phyloP scores from a whole-genome alignment of 2,888 invertebrate species.

The Petrolisthes cinctipes region DNA sequence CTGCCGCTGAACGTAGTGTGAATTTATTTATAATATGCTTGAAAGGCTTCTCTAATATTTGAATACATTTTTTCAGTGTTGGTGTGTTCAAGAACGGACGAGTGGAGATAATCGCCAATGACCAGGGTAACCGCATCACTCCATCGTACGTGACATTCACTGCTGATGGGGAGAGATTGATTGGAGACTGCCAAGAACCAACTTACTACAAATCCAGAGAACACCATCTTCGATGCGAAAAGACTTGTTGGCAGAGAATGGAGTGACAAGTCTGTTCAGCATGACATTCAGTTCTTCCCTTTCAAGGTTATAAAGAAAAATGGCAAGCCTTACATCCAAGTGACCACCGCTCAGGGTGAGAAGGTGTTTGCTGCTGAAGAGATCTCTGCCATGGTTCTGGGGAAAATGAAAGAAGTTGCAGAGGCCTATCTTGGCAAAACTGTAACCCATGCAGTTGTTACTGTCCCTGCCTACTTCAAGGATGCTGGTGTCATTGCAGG shows the following conservation, averaged over 20 bases:
- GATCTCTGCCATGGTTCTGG: constrained; percentile 98
- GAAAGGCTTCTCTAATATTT: not conserved
- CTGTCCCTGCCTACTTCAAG: constrained; percentile 98
- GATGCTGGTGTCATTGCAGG: constrained; percentile 97
- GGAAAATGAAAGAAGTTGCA: constrained; percentile 98
- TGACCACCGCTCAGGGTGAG: constrained; percentile 69
- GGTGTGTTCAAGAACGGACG: constrained; percentile 97
- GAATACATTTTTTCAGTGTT: constrained; percentile 76
- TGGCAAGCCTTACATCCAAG: constrained; percentile 91
- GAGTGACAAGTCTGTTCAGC: constrained; percentile 92
- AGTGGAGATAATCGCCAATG: constrained; percentile 98
- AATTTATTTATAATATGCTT: not conserved
- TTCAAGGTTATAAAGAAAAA: constrained; percentile 91
- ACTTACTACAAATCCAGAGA: constrained; percentile 97
- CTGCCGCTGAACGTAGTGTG: no score
- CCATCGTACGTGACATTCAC: constrained; percentile 98
- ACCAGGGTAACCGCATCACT: constrained; percentile 98
- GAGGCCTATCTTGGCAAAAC: constrained; percentile 97
- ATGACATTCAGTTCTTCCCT: constrained; percentile 97
- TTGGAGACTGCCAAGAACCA: constrained; percentile 99
- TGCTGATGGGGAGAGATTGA: constrained; percentile 92
- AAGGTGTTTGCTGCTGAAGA: constrained; percentile 94
- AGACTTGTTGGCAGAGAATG: constrained; percentile 97
- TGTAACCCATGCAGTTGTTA: constrained; percentile 88
- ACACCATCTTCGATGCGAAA: constrained; percentile 98